Conservation (phyloP, 2,113 vertebrate genomes). For the Pangasianodon gigas region DNA sequence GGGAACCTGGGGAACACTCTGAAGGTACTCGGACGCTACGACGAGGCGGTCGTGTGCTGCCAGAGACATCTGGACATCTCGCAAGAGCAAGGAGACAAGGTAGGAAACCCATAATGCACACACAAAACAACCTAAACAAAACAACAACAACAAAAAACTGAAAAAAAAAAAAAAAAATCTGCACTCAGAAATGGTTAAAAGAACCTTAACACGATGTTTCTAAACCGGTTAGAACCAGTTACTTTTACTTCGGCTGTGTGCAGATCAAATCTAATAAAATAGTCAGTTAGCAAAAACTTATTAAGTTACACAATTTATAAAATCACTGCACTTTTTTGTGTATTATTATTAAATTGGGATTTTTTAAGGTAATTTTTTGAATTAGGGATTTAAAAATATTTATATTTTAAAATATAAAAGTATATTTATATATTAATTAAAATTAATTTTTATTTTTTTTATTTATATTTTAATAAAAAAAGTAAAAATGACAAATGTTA, state of each 20-base stretch:
- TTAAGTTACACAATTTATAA: background rate
- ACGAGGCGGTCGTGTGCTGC: slow-evolving; percentile 91
- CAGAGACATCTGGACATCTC: slow-evolving; percentile 96
- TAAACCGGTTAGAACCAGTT: background rate
- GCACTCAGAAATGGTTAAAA: background rate
- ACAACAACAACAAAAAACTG: background rate
- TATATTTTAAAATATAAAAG: background rate
- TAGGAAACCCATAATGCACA: slow-evolving; percentile 53
- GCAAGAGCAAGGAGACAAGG: slow-evolving; percentile 94
- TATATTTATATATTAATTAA: background rate
- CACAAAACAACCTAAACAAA: background rate
- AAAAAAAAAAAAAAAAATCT: background rate
- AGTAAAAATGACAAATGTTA: too few species aligned
- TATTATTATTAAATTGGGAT: background rate
- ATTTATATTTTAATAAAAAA: background rate
- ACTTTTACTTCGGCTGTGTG: background rate
- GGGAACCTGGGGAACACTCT: slow-evolving; percentile 96
- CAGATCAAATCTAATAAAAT: background rate
- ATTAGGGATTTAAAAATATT: background rate
- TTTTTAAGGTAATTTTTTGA: too few species aligned
- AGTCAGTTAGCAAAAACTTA: background rate
- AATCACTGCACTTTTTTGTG: background rate
- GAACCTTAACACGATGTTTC: background rate
- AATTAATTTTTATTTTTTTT: background rate
- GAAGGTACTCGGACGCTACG: slow-evolving; percentile 91